Evolutionary conservation across 2,888 invertebrate species (phyloP), one percentile per base, ranked within the genome.

Genomic region (Onchidella celtica): DNA sequence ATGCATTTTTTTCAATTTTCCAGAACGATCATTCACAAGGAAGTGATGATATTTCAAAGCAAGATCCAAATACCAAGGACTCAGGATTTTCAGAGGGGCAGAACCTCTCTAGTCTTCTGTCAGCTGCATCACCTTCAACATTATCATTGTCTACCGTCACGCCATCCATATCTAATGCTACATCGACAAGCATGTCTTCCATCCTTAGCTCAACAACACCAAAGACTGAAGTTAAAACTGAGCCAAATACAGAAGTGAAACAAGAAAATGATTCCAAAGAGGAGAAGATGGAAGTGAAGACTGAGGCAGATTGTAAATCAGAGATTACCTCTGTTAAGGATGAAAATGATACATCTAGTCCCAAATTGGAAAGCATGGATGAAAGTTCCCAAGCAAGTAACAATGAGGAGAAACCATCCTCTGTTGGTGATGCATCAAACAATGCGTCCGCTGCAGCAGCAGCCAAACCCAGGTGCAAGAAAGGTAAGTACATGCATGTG

Each of bases 121-220:
- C 79, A 59, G 79, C 83, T 47, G 79, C 83, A 65, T 79, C 83
- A 24, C 79, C 83, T 29, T 83, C 83, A 75, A 69, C 74, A 40
- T 55, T 79, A 32, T 32, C 63, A 3, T 36, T 75, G 38, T 36
- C 57, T 17, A 36, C 40, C 14, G n/a, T 65, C 29, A 69, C 81
- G 6, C 34, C 65, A 63, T 40, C 81, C 63, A 47, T 78, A 32
- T 65, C 84, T 65, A 82, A 84, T 69, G 83, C 88, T 69, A 81
- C 85, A 47, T 80, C 86, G 59, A 77, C 87, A 29, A 85, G 86
- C 14, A 84, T 85, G 68, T 86, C 85, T 68, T 85, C 87, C 68
- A 81, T 86, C 88, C 80, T 92, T 87, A 75, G 92, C 91, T 78
- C 93, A 90, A 88, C 94, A 87, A 91, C 92, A 27, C 79, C 86